These are phyloP conservation scores for Polypedilum pembai DNA, from an alignment of 1,140 invertebrate species.

Conservation along the genomic window DNA sequence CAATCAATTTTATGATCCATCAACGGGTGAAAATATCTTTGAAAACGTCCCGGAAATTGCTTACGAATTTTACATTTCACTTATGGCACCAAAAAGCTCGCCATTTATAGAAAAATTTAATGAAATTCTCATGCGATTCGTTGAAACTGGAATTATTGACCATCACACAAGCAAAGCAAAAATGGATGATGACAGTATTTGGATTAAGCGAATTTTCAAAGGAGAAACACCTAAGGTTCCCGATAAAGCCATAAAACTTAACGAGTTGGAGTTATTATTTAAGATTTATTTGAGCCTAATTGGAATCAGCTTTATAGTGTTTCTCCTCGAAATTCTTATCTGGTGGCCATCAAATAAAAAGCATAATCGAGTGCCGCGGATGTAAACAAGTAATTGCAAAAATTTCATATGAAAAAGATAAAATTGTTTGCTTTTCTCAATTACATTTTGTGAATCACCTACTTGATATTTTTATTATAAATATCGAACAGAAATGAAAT, in stretches of 20 bases:
- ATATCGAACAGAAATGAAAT: too few species aligned
- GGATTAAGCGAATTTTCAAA: neutral
- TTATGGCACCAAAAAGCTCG: neutral
- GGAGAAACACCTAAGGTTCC: neutral
- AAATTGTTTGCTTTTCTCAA: too few species aligned
- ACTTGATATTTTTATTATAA: too few species aligned
- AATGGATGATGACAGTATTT: neutral
- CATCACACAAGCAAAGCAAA: neutral
- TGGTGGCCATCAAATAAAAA: too few species aligned
- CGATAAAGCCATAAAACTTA: neutral
- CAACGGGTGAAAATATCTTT: neutral
- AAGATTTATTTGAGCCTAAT: neutral
- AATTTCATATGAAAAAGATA: too few species aligned
- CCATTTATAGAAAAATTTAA: conserved; percentile 7
- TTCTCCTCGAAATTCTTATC: neutral
- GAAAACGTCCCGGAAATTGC: neutral
- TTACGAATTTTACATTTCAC: neutral
- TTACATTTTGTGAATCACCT: too few species aligned
- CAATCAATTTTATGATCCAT: conserved; percentile 6
- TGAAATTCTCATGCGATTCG: neutral
- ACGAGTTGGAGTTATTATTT: neutral
- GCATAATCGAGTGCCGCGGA: too few species aligned
- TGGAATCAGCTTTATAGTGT: neutral
- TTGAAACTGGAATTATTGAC: neutral
- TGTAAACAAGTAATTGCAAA: too few species aligned